Evolutionary conservation across 2,797 vertebrate genomes (phyloP).

Genomic region (Macroramphosus scolopax): DNA sequence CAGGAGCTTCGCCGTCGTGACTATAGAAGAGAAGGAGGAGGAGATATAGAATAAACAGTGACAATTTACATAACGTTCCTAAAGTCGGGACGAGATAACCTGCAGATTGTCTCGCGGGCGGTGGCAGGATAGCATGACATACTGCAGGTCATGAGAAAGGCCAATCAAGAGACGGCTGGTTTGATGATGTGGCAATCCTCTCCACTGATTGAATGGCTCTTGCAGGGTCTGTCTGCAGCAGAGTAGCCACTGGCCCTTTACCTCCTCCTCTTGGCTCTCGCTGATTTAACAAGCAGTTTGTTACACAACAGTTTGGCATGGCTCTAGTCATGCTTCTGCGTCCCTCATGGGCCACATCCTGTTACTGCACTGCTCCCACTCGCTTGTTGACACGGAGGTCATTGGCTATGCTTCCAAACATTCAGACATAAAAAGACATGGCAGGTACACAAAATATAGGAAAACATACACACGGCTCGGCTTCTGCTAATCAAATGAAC

Average conservation of each 20-base stretch:
- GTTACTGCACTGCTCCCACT: conserved; percentile 61
- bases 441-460: conserved; percentile 32
- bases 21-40: no score
- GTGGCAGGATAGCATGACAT: conserved; percentile 49
- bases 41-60: no score
- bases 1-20: no score
- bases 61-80: no score
- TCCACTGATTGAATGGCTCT: conserved; percentile 15
- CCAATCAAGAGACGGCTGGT: neutral
- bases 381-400: conserved; percentile 66
- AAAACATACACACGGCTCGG: conserved; percentile 10
- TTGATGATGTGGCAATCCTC: conserved; percentile 50
- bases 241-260: conserved; percentile 12
- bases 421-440: conserved; percentile 50
- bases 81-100: conserved; percentile 10
- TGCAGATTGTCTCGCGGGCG: neutral
- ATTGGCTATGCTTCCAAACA: conserved; percentile 46
- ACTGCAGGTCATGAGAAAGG: conserved; percentile 17
- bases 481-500: conserved; percentile 17
- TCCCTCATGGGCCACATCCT: conserved; percentile 67
- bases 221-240: conserved; percentile 14
- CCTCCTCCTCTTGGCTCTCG: conserved; percentile 40
- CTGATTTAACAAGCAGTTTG: conserved; percentile 45
- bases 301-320: conserved; percentile 59
- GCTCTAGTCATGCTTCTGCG: conserved; percentile 27